Conservation (phyloP, 2,888 invertebrate species). For the Tetragonula carbonaria region DNA sequence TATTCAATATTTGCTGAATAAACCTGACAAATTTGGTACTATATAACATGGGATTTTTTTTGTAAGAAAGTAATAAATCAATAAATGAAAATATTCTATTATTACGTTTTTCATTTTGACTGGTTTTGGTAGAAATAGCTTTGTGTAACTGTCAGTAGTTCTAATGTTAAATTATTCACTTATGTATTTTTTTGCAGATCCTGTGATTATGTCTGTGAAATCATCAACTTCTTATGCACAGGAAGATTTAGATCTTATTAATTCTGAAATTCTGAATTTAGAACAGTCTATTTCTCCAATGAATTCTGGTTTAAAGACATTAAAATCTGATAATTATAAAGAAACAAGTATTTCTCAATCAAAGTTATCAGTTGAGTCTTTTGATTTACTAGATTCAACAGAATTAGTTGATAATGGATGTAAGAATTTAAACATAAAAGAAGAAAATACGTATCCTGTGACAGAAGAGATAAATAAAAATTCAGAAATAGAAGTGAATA, state of each 20-base stretch:
- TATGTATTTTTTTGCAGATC: slow-evolving; percentile 69
- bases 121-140: too few relatives aligned
- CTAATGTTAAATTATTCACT: not conserved
- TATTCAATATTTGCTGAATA: too few relatives aligned
- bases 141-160: too few relatives aligned
- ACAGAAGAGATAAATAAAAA: slow-evolving; percentile 47
- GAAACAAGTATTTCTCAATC: slow-evolving; percentile 70
- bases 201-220: slow-evolving; percentile 76
- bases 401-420: slow-evolving; percentile 61
- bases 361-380: slow-evolving; percentile 69
- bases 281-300: slow-evolving; percentile 65
- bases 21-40: too few relatives aligned
- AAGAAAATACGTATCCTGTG: slow-evolving; percentile 21
- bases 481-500: slow-evolving; percentile 61
- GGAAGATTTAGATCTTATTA: slow-evolving; percentile 78
- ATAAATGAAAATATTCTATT: too few relatives aligned
- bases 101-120: too few relatives aligned
- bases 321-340: slow-evolving; percentile 65
- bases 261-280: slow-evolving; percentile 75
- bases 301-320: slow-evolving; percentile 57
- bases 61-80: too few relatives aligned
- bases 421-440: slow-evolving; percentile 53
- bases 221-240: slow-evolving; percentile 76
- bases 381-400: slow-evolving; percentile 60
- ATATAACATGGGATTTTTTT: too few relatives aligned